phyloP scores from a whole-genome alignment of 2,113 vertebrate species.

The Eubucco bourcierii region DNA sequence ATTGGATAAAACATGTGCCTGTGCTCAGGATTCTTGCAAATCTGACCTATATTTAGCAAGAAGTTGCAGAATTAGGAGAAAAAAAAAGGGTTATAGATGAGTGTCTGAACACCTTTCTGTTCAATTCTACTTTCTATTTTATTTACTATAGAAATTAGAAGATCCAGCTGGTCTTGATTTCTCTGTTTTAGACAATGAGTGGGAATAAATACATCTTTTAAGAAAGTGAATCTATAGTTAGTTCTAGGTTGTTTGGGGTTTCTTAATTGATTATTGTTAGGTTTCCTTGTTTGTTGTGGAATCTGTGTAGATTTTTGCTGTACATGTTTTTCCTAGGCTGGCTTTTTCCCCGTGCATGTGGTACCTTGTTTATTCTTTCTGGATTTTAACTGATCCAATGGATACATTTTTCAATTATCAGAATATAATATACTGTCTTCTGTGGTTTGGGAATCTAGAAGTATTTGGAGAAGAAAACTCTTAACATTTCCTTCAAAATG shows the following conservation, averaged over 20 bases:
- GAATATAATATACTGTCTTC: not conserved
- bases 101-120: not conserved
- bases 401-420: not conserved
- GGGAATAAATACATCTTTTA: too few relatives aligned
- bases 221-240: too few relatives aligned
- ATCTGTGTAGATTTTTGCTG: not conserved
- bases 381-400: not conserved
- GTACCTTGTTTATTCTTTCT: not conserved
- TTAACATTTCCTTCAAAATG: not conserved
- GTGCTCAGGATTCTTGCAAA: not conserved
- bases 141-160: not conserved
- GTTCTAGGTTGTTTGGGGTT: not conserved
- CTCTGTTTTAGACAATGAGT: not conserved
- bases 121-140: too few relatives aligned
- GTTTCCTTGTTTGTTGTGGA: not conserved
- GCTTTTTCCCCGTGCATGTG: not conserved
- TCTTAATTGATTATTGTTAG: not conserved
- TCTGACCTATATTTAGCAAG: not conserved
- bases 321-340: not conserved
- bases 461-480: not conserved
- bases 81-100: too few relatives aligned
- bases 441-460: not conserved
- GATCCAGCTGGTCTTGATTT: not conserved
- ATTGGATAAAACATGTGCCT: accelerated
- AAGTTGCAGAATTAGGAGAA: not conserved